These are phyloP conservation scores for Oenanthe melanoleuca DNA, from an alignment of 2,113 vertebrate genomes.

Conservation along the genomic window DNA sequence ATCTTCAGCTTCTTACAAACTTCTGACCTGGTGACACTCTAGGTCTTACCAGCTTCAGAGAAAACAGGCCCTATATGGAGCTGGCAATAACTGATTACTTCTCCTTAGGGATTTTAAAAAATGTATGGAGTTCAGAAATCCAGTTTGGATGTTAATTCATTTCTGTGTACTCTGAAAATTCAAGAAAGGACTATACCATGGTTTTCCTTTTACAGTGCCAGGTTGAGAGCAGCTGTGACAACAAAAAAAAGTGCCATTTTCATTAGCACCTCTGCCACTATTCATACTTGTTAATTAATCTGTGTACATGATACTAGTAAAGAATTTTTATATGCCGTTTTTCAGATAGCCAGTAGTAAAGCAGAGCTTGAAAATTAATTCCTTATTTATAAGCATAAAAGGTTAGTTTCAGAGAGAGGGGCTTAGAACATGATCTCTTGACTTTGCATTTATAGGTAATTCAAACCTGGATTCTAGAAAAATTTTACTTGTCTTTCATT, in stretches of 20 bases:
- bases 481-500: neutral
- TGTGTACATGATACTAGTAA: neutral
- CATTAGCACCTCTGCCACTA: neutral
- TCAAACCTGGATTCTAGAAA: neutral
- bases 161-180: neutral
- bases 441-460: neutral
- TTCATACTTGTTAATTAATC: slow-evolving; percentile 7
- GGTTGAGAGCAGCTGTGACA: neutral
- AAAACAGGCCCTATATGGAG: neutral
- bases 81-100: neutral
- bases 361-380: neutral
- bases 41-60: neutral
- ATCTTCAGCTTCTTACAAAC: neutral
- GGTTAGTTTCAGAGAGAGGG: neutral
- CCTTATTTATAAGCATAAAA: neutral
- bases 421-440: neutral
- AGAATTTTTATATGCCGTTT: neutral
- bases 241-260: neutral
- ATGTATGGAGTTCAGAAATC: neutral
- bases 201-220: neutral
- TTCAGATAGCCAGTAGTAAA: neutral
- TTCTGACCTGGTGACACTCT: neutral
- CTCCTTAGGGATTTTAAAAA: neutral
- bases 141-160: neutral
- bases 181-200: neutral